Conservation (phyloP, 2,888 invertebrate species). For the Timema cristinae region DNA sequence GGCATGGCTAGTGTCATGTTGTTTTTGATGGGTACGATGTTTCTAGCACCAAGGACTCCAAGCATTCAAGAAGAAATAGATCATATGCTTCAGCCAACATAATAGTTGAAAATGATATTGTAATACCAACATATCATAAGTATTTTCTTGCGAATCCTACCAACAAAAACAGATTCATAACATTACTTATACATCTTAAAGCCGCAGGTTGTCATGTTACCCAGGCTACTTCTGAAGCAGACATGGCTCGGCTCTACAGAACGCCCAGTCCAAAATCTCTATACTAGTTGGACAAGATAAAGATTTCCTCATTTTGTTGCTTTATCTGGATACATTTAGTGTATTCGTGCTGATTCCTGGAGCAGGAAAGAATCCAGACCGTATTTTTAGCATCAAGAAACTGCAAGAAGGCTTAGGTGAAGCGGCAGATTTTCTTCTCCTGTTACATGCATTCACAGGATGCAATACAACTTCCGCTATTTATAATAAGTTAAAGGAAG, state of each 20-base stretch:
- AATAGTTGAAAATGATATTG: neutral
- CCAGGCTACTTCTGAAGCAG: constrained; percentile 18
- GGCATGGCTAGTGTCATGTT: neutral
- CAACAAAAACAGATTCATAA: neutral
- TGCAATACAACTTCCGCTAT: constrained; percentile 15
- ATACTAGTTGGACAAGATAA: constrained; percentile 12
- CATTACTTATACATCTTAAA: constrained; percentile 1
- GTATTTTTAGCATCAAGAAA: constrained; percentile 11
- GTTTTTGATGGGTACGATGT: neutral
- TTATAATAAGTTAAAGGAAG: neutral
- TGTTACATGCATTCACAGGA: constrained; percentile 19
- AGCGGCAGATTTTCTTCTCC: neutral
- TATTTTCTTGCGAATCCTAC: constrained; percentile 12
- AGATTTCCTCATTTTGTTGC: neutral
- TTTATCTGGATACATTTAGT: constrained; percentile 4
- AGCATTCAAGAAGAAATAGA: neutral
- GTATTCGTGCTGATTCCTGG: constrained; percentile 12
- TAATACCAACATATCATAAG: constrained; percentile 3
- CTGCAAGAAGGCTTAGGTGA: constrained; percentile 15
- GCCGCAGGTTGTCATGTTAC: constrained; percentile 11
- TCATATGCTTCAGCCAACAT: neutral
- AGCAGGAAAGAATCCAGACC: neutral
- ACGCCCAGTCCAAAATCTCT: neutral
- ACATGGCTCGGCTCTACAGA: constrained; percentile 12
- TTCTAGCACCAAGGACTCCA: neutral